Evolutionary conservation across 2,797 vertebrate genomes (phyloP).

Genomic region (Tenualosa thibaudeaui): DNA sequence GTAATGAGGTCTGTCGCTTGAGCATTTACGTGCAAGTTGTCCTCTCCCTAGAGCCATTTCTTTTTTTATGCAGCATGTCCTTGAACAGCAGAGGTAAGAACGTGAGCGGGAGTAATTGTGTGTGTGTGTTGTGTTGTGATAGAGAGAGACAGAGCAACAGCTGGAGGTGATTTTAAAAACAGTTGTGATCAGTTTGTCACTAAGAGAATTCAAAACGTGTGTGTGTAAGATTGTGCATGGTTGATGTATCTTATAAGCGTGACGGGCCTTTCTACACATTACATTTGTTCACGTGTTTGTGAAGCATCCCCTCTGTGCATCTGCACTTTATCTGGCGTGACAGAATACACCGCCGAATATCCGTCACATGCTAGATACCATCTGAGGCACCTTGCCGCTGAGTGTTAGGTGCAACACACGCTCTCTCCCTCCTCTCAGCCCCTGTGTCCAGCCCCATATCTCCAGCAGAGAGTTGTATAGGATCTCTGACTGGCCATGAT

Average conservation of each 20-base stretch:
- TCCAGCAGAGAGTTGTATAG: background rate
- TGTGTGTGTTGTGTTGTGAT: background rate
- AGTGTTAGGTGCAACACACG: background rate
- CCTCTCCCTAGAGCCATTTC: background rate
- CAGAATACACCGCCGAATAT: background rate
- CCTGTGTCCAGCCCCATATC: background rate
- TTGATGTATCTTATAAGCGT: background rate
- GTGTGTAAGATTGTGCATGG: background rate
- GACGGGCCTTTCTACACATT: background rate
- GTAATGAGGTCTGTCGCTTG: constrained; percentile 8
- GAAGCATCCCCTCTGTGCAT: background rate
- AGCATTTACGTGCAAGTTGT: background rate
- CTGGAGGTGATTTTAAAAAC: background rate
- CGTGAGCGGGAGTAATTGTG: background rate
- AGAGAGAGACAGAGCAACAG: background rate
- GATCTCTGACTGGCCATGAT: background rate
- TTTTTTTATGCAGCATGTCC: background rate
- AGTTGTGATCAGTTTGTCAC: constrained; percentile 3
- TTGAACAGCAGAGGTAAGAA: background rate
- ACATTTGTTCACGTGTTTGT: background rate
- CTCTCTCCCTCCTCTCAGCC: background rate
- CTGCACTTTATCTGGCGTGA: background rate
- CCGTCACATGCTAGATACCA: background rate
- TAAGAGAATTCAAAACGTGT: background rate
- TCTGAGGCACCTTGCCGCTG: background rate